Base-by-base conservation (phyloP, 1,140 invertebrate genomes). In the Scaptodrosophila lebanonensis region DNA sequence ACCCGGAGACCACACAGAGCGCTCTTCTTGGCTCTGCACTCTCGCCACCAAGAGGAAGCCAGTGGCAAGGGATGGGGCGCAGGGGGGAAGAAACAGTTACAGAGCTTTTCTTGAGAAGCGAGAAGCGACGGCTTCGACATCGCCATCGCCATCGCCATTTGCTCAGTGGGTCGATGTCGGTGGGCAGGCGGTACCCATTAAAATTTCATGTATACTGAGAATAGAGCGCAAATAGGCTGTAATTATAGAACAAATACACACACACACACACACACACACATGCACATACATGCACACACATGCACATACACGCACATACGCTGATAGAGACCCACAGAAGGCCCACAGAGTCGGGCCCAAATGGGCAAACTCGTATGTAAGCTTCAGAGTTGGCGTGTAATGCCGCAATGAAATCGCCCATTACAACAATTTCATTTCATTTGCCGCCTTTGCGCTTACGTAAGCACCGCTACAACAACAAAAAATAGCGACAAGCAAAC, bases 401-500 rank as follows among this genome's bases (percentile, higher is more conserved):
- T 71, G 65, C 68, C 72, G 72, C 73, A 72, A 68, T 68, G 73
- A 79, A 77, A 77, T 77, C 73, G 73, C 59, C 73, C 67, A 77
- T 77, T 77, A 77, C 75, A 77, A 77, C 73, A 77, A 79, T 77
- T 77, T 77, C 64, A 77, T 77, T 77, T 77, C 64, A 76, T 76
- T 76, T 42, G 65, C 72, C 72, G 73, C 73, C 75, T 77, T 71
- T 61, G 60, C 48, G 59, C 64, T 77, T 77, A 77, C 73, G 73
- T 77, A 77, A 77, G 73, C 51, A 49, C n/a, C 51, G 32, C 62
- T 38, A 53, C 53, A 53, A 56, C 32, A 35, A n/a, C 53, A 40
- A 35, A 33, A 35, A 59, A 11, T 25, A 57, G 7, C 47, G 66
- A 47, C 13, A 42, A 58, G 17, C 54, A 47, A 12, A 58, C 13